Base-by-base conservation (phyloP, 1,140 invertebrate genomes). In the Drosophila leontia region DNA sequence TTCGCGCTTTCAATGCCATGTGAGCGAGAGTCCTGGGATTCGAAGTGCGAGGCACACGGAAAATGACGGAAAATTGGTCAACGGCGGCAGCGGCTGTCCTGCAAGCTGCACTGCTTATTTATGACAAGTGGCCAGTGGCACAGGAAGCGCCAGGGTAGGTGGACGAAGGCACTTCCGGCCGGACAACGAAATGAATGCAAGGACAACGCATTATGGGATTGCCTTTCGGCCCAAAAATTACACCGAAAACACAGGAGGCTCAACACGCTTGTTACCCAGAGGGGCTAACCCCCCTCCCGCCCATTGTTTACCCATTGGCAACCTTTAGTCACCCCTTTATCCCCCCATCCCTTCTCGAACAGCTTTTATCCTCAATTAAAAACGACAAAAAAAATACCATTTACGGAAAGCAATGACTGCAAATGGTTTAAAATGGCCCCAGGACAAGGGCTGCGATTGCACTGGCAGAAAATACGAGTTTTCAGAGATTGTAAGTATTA, bases 81-180 rank as follows among this genome's bases (percentile, higher is more conserved):
- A 29, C 9, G 12, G 35, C 8, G 42, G 29, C 26, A 37, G n/a
- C 9, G 41, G 34, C n/a, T 39, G 58, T 15, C 53, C 41, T 58
- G 44, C 57, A 69, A 75, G 79, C 83, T 78, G 77, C 65, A 75
- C 80, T 75, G 84, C 84, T 88, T 88, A 90, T 88, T 88, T 88
- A 88, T 84, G 84, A 88, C 84, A 84, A 80, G 84, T 78, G 84
- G 77, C 57, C 71, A 39, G 47, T 23, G 26, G 26, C 23, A 19
- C 29, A 26, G 11, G 39, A 23, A 19, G 11, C 29, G 35, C 47
- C 47, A 17, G 29, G 42, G 47, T 9, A 15, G 13, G 11, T 7
- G 26, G 26, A n/a, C 48, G 15, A 17, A 29, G 56, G 60, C 60
- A 55, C 64, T 68, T 68, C 35, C 65, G 48, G 50, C 58, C 55